Evolutionary conservation across 1,140 invertebrate genomes (phyloP), one percentile per base, ranked within the genome.

Genomic region (Anthonomus grandis): DNA sequence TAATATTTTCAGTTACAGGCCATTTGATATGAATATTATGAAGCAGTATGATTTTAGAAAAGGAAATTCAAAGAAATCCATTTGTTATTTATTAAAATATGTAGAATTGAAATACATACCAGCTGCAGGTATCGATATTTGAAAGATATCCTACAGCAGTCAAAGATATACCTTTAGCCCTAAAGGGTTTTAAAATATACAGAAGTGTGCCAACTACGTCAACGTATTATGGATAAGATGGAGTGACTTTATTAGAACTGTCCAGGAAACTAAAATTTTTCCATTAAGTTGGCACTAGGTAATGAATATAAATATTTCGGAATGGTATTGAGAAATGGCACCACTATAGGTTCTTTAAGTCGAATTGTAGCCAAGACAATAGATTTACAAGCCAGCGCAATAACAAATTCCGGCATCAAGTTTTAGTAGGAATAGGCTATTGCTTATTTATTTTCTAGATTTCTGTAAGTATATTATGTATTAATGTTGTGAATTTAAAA

Each of bases 51-150:
- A 52, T 18, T 2, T 8, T 17, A 5, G 10, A 13, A 21, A 6
- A 6, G 6, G 31, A 18, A 5, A 23, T 37, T 18, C 3, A 9
- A 23, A 47, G 27, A 15, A 6, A 27, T 52, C 21, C 36, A 4
- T 22, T 3, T 10, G 21, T 44, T 19, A 8, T 60, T 13, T 6
- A 15, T 9, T 49, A 60, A 21, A 22, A 22, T 9, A 46, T 50
- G 3, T 24, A 8, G 4, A 22, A 48, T 12, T 36, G 54, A 8
- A 48, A 60, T 22, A 38, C 45, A 18, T 48, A 34, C 13, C 45
- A 44, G 1, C 8, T 60, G 21, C 48, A 52, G 34, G 44, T 60
- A 5, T 60, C 58, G 3, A 42, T 60, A 21, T 60, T 60, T 50
- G 5, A 44, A 54, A 48, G 58, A 15, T 42, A 34, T 25, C 25